phyloP scores from a whole-genome alignment of 2,113 vertebrate genomes.

The Carollia perspicillata region DNA sequence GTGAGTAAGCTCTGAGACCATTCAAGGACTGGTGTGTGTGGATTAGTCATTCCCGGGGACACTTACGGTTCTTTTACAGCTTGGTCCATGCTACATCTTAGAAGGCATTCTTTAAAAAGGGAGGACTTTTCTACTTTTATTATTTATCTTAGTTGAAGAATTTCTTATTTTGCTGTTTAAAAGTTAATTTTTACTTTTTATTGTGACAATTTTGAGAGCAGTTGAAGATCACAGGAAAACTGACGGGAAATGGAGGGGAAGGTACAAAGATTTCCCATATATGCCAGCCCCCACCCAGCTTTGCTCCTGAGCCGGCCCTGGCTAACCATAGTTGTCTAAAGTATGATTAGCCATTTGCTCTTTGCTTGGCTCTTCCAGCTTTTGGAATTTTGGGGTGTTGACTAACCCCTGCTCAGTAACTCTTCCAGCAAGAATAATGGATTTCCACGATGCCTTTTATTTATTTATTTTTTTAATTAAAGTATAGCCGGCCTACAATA shows the following conservation, averaged over 20 bases:
- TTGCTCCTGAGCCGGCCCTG: background rate
- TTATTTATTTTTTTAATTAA: background rate
- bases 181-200: background rate
- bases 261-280: background rate
- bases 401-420: background rate
- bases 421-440: background rate
- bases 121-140: background rate
- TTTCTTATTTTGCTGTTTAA: background rate
- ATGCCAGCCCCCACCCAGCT: background rate
- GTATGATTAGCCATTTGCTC: background rate
- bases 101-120: background rate
- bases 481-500: background rate
- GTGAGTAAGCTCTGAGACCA: background rate
- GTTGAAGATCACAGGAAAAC: background rate
- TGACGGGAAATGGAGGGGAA: background rate
- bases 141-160: background rate
- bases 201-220: background rate
- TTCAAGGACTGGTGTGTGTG: background rate
- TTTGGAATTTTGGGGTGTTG: background rate
- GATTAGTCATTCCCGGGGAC: background rate
- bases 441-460: background rate
- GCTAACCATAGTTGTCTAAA: background rate
- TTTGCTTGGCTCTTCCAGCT: background rate
- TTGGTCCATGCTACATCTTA: background rate
- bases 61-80: rapidly evolving